Conservation (phyloP, 2,113 vertebrate species). For the Jaculus jaculus region DNA sequence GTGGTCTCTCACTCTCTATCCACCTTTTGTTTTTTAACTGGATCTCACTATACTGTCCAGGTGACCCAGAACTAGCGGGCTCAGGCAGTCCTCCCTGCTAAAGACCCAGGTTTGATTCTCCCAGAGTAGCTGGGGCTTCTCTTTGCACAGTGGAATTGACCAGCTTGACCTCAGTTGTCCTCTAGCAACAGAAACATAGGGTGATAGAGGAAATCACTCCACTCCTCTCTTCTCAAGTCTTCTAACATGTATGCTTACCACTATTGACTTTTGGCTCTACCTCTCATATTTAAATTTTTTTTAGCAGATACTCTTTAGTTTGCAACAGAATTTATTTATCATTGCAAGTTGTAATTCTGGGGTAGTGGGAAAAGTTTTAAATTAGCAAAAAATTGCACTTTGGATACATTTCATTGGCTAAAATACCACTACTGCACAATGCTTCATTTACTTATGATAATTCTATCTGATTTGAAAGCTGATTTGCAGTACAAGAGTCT, state of each 20-base stretch:
- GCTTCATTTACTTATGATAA: not conserved
- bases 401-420: too few species aligned
- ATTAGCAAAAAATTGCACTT: too few species aligned
- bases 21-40: too few species aligned
- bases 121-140: too few species aligned
- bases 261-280: not conserved
- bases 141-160: not conserved
- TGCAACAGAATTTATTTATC: not conserved
- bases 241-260: not conserved
- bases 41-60: too few species aligned
- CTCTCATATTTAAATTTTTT: not conserved
- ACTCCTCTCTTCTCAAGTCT: not conserved
- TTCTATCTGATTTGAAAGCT: not conserved
- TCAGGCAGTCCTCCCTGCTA: too few species aligned
- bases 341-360: too few species aligned
- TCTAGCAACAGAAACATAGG: not conserved
- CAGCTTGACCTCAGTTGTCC: not conserved
- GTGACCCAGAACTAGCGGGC: too few species aligned
- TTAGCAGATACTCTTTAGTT: not conserved
- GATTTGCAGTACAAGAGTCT: not conserved
- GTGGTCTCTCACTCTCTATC: too few species aligned
- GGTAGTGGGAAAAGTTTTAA: too few species aligned
- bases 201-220: not conserved
- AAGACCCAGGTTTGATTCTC: too few species aligned
- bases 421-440: too few species aligned